phyloP scores from a whole-genome alignment of 1,140 invertebrate genomes.

The Lepidurus couesii region DNA sequence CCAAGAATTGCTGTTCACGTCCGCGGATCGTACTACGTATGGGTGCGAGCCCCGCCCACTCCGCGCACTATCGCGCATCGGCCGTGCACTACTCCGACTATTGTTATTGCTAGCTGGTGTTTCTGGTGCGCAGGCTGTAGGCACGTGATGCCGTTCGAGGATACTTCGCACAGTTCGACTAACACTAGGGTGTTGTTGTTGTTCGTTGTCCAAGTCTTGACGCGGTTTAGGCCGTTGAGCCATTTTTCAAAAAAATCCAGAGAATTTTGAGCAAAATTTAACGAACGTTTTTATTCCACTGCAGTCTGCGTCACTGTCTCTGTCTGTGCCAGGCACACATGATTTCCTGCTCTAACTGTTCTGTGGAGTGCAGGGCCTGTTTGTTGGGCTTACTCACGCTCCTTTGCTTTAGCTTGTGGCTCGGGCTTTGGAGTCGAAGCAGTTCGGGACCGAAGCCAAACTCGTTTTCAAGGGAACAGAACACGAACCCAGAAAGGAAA shows the following conservation, averaged over 20 bases:
- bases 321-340: conserved; percentile 20
- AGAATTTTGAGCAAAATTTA: not conserved
- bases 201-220: not conserved
- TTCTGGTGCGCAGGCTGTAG: conserved; percentile 2
- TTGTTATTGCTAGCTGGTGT: not conserved
- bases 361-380: not conserved
- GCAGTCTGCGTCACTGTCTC: conserved; percentile 1
- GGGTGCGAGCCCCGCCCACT: not conserved
- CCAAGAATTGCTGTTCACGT: conserved; percentile 11
- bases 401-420: conserved; percentile 1
- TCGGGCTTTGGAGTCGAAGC: not conserved
- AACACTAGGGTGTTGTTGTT: conserved; percentile 12
- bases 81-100: conserved; percentile 1
- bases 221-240: not conserved
- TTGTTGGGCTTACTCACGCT: conserved; percentile 21
- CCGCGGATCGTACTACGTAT: not conserved
- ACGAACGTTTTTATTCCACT: not conserved
- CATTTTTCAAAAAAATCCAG: not conserved
- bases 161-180: conserved; percentile 21
- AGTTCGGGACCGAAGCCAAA: conserved; percentile 20
- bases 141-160: conserved; percentile 17
- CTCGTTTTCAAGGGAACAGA: conserved; percentile 18
- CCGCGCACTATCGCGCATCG: not conserved
- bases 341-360: conserved; percentile 22
- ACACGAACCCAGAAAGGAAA: conserved; percentile 12